phyloP scores from a whole-genome alignment of 2,888 invertebrate species.

The Eristalinus sepulchralis region DNA sequence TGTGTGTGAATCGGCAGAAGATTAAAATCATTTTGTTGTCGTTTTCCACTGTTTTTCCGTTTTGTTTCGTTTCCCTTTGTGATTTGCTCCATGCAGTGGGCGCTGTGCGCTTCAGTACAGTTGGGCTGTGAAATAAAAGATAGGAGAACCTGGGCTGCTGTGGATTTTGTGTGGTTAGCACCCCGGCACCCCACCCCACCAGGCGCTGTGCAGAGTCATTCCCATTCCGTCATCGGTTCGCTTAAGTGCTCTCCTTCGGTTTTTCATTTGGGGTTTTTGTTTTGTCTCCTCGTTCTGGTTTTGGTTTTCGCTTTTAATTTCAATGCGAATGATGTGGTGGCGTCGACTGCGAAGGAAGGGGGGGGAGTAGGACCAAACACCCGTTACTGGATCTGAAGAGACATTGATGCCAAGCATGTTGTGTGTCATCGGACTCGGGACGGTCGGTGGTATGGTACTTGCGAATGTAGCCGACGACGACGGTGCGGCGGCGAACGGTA shows the following conservation, averaged over 20 bases:
- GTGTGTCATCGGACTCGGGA: conserved; percentile 3
- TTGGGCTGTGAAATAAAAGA: conserved; percentile 22
- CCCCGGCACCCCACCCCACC: background rate
- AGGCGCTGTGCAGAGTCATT: conserved; percentile 1
- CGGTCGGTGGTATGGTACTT: background rate
- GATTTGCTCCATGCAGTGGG: conserved; percentile 38
- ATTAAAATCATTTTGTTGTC: background rate
- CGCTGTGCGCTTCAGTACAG: conserved; percentile 28
- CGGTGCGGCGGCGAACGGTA: too few species aligned
- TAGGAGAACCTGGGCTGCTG: background rate
- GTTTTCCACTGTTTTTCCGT: background rate
- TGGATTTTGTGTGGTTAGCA: background rate
- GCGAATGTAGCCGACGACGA: background rate
- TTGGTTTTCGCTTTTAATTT: background rate
- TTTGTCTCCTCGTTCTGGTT: conserved; percentile 5
- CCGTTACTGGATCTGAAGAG: conserved; percentile 21
- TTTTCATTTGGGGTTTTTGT: conserved; percentile 49
- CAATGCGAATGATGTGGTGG: background rate
- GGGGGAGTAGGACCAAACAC: background rate
- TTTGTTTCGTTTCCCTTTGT: conserved; percentile 35
- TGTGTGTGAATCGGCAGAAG: background rate
- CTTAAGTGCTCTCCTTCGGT: conserved; percentile 47
- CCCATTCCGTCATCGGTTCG: conserved; percentile 45
- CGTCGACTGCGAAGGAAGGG: background rate
- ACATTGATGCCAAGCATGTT: conserved; percentile 32